These are phyloP conservation scores for Melanotaenia parkinsoni DNA, from an alignment of 2,797 vertebrate species.

Conservation along the genomic window DNA sequence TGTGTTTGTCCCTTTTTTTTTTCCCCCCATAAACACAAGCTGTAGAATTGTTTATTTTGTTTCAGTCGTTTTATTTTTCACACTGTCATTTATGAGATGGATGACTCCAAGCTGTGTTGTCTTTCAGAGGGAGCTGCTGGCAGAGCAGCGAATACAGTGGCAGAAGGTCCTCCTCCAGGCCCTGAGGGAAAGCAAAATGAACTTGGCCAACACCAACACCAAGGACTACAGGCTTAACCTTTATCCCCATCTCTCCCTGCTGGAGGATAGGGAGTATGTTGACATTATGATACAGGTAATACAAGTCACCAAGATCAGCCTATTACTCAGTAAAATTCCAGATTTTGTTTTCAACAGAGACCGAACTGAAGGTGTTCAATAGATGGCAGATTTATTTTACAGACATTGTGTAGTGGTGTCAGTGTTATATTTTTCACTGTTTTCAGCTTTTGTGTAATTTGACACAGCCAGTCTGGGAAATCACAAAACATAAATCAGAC, in stretches of 20 bases:
- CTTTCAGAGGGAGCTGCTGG: constrained; percentile 85
- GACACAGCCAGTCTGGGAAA: constrained; percentile 20
- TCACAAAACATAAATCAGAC: constrained; percentile 37
- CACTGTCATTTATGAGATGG: constrained; percentile 11
- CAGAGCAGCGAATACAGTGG: constrained; percentile 83
- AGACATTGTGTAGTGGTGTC: neutral
- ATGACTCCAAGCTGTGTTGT: constrained; percentile 38
- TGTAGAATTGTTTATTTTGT: constrained; percentile 22
- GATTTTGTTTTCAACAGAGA: constrained; percentile 1
- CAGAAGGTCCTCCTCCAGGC: constrained; percentile 75
- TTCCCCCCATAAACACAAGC: neutral
- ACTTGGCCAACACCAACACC: constrained; percentile 61
- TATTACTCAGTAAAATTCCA: neutral
- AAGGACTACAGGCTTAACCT: constrained; percentile 59
- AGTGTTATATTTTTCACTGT: neutral
- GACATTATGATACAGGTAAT: constrained; percentile 91
- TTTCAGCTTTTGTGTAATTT: constrained; percentile 6
- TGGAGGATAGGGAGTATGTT: constrained; percentile 86
- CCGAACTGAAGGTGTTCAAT: constrained; percentile 13
- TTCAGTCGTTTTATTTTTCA: constrained; percentile 1
- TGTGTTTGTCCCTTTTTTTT: neutral
- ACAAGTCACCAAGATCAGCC: constrained; percentile 1
- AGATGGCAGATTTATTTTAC: neutral
- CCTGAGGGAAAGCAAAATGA: constrained; percentile 82
- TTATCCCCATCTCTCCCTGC: constrained; percentile 90